Evolutionary conservation across 2,888 invertebrate species (phyloP).

Genomic region (Smittia aterrima): DNA sequence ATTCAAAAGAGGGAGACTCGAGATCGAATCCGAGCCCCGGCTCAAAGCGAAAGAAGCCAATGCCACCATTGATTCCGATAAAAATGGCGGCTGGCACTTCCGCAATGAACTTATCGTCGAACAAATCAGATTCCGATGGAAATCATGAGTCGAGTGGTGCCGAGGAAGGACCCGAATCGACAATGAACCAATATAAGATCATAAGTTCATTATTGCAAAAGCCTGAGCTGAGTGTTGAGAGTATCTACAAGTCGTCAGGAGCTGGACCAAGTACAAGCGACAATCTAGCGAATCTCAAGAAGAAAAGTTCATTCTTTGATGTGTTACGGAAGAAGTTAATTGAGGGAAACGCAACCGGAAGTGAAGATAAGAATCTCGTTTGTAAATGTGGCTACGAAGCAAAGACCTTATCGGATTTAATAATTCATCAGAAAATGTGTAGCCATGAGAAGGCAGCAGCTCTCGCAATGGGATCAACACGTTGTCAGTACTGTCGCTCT

Average conservation of each 20-base stretch:
- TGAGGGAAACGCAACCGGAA: constrained; percentile 62
- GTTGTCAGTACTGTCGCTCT: constrained; percentile 83
- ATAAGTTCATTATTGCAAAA: constrained; percentile 51
- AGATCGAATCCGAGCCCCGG: constrained; percentile 33
- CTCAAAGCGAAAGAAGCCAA: constrained; percentile 33
- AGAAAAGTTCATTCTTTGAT: constrained; percentile 78
- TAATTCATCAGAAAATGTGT: constrained; percentile 73
- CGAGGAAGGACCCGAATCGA: constrained; percentile 57
- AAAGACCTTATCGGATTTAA: constrained; percentile 77
- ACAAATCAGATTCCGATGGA: constrained; percentile 41
- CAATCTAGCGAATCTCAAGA: constrained; percentile 57
- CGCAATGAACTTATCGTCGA: constrained; percentile 45
- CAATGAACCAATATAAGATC: constrained; percentile 46
- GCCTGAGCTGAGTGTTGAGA: constrained; percentile 44
- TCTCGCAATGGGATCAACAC: constrained; percentile 62
- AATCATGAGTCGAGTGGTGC: constrained; percentile 41
- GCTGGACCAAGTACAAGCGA: constrained; percentile 35
- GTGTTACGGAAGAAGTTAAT: constrained; percentile 73
- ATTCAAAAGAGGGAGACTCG: constrained; percentile 32
- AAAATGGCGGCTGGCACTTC: constrained; percentile 43
- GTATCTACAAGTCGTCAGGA: constrained; percentile 11
- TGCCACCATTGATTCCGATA: constrained; percentile 38
- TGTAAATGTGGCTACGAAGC: constrained; percentile 76
- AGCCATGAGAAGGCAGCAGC: constrained; percentile 54
- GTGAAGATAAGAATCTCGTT: constrained; percentile 64